These are phyloP conservation scores for Heliothis subflexa DNA, from an alignment of 1,140 invertebrate species.

Conservation along the genomic window DNA sequence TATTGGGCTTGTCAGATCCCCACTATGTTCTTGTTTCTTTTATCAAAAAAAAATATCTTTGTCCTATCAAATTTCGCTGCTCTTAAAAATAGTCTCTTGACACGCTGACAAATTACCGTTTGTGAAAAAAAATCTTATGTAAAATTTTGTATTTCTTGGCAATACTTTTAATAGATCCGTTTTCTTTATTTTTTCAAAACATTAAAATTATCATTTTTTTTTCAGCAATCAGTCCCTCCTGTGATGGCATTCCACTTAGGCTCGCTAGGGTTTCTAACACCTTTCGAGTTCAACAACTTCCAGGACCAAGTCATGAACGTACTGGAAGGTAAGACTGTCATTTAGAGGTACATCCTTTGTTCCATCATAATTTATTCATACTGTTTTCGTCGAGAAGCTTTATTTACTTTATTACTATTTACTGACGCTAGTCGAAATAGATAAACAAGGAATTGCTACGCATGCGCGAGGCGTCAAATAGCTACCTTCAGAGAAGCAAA, in stretches of 20 bases:
- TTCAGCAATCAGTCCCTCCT: conserved; percentile 97
- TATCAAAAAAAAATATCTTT: too few relatives aligned
- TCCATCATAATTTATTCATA: background rate
- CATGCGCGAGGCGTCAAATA: too few relatives aligned
- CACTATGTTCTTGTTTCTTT: too few relatives aligned
- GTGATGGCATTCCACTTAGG: conserved; percentile 99
- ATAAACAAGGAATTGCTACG: too few relatives aligned
- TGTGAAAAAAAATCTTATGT: background rate
- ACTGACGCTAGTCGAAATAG: too few relatives aligned
- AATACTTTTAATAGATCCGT: background rate
- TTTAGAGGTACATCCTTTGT: background rate
- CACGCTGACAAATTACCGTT: background rate
- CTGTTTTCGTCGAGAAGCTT: too few relatives aligned
- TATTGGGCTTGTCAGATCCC: too few relatives aligned
- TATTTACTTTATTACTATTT: too few relatives aligned
- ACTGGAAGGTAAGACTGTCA: conserved; percentile 90
- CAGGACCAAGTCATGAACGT: conserved; percentile 97
- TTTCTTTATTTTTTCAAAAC: background rate
- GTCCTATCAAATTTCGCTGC: too few relatives aligned
- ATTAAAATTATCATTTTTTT: conserved; percentile 32
- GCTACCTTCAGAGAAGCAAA: too few relatives aligned
- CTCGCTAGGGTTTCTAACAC: conserved; percentile 98
- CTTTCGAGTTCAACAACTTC: conserved; percentile 98
- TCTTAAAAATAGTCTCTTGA: too few relatives aligned
- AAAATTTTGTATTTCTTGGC: background rate